Percentiles rank a stretch among this genome's conserved stretches.
Evolutionary conservation across 2,888 invertebrate genomes (phyloP).

Genomic region (Orthosia gracilis): DNA sequence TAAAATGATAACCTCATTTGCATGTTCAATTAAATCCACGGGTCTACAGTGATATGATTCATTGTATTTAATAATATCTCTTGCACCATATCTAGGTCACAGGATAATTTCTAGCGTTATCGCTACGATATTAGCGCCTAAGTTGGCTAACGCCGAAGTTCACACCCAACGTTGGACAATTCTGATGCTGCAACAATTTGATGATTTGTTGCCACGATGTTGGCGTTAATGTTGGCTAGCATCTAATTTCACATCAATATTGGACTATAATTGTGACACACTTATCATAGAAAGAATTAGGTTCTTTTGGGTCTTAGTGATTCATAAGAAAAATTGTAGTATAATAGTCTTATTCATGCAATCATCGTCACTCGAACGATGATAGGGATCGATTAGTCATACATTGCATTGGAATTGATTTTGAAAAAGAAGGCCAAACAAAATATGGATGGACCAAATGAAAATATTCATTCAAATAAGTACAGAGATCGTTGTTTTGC

Average conservation of each 20-base stretch:
- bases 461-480: too few species aligned
- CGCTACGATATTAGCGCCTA: background rate
- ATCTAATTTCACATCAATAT: background rate
- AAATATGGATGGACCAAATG: background rate
- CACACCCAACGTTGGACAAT: background rate
- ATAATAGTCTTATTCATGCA: background rate
- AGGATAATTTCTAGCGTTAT: conserved; percentile 13
- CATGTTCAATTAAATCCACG: background rate
- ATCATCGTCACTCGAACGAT: background rate
- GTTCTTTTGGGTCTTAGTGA: conserved; percentile 7
- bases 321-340: background rate
- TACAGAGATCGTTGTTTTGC: too few species aligned
- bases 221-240: background rate
- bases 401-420: background rate
- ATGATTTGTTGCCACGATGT: background rate
- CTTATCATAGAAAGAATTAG: background rate
- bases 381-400: conserved; percentile 6
- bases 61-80: background rate
- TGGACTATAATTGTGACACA: background rate
- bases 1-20: background rate
- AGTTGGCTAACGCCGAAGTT: background rate
- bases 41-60: background rate
- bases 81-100: background rate
- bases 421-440: background rate
- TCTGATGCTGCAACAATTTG: background rate